Conservation (phyloP, 2,888 invertebrate genomes). For the Drosophila bunnanda region DNA sequence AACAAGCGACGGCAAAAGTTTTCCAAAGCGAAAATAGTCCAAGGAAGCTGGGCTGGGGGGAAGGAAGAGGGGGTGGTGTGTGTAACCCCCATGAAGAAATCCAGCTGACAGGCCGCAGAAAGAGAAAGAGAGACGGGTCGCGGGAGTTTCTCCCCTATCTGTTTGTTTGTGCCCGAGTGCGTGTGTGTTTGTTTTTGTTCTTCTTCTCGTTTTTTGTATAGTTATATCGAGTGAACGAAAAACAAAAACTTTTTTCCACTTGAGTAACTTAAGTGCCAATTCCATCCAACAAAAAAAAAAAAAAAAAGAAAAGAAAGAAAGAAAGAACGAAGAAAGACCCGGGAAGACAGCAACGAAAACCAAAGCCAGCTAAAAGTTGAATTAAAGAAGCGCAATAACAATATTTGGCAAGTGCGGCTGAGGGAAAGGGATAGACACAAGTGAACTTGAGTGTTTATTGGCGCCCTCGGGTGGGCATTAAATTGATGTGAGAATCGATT, state of each 20-base stretch:
- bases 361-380: slow-evolving; percentile 42
- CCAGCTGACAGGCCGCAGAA: slow-evolving; percentile 67
- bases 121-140: slow-evolving; percentile 5
- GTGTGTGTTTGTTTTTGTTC: slow-evolving; percentile 44
- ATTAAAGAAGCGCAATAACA: slow-evolving; percentile 31
- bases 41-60: background rate
- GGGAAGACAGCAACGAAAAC: slow-evolving; percentile 37
- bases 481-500: slow-evolving; percentile 48
- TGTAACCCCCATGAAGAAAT: slow-evolving; percentile 68
- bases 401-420: slow-evolving; percentile 24
- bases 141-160: slow-evolving; percentile 18
- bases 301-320: slow-evolving; percentile 9
- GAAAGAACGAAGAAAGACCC: background rate
- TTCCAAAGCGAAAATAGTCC: slow-evolving; percentile 33
- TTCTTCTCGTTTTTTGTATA: slow-evolving; percentile 47
- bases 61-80: slow-evolving; percentile 42
- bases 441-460: slow-evolving; percentile 30
- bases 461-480: slow-evolving; percentile 34
- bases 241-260: slow-evolving; percentile 82
- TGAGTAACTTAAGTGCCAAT: slow-evolving; percentile 82
- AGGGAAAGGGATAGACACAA: background rate
- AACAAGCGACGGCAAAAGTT: slow-evolving; percentile 32
- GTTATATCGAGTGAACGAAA: slow-evolving; percentile 75
- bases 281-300: slow-evolving; percentile 58
- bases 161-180: slow-evolving; percentile 22